phyloP scores from a whole-genome alignment of 2,888 invertebrate species.

The Cryptophagus acutangulus region DNA sequence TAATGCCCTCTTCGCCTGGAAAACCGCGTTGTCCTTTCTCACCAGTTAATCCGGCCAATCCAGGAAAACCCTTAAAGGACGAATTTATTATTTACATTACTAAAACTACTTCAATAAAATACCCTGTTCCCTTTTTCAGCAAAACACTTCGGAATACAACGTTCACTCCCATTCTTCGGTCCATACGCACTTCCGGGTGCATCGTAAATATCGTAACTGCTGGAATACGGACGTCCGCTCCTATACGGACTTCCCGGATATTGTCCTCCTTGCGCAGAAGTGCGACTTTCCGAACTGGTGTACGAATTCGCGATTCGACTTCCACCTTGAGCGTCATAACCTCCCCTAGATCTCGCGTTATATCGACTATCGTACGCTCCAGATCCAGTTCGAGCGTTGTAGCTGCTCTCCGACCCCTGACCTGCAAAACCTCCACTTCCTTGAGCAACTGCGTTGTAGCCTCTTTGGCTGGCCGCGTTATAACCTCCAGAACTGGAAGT shows the following conservation, averaged over 20 bases:
- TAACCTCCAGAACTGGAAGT: constrained; percentile 4
- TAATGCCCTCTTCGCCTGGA: constrained; percentile 77
- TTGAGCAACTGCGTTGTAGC: too few species aligned
- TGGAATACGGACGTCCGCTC: constrained; percentile 41
- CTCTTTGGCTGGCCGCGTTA: too few species aligned
- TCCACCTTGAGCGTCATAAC: constrained; percentile 13
- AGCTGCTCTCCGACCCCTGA: too few species aligned
- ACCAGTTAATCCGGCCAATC: constrained; percentile 66
- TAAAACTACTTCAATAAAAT: constrained; percentile 37
- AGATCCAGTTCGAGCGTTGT: constrained; percentile 8
- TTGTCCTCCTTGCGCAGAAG: too few species aligned
- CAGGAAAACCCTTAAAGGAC: constrained; percentile 65
- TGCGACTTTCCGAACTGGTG: too few species aligned
- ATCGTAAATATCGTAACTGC: constrained; percentile 50
- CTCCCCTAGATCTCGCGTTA: constrained; percentile 9
- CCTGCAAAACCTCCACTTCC: too few species aligned
- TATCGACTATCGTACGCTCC: too few species aligned
- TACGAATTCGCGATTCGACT: too few species aligned
- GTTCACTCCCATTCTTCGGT: constrained; percentile 55
- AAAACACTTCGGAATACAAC: constrained; percentile 80
- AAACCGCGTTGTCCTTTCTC: constrained; percentile 73
- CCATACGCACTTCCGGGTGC: constrained; percentile 47
- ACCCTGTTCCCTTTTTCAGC: constrained; percentile 83
- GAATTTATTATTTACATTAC: background rate
- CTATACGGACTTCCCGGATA: constrained; percentile 35